phyloP scores from a whole-genome alignment of 1,140 invertebrate species.

The Samia ricini region DNA sequence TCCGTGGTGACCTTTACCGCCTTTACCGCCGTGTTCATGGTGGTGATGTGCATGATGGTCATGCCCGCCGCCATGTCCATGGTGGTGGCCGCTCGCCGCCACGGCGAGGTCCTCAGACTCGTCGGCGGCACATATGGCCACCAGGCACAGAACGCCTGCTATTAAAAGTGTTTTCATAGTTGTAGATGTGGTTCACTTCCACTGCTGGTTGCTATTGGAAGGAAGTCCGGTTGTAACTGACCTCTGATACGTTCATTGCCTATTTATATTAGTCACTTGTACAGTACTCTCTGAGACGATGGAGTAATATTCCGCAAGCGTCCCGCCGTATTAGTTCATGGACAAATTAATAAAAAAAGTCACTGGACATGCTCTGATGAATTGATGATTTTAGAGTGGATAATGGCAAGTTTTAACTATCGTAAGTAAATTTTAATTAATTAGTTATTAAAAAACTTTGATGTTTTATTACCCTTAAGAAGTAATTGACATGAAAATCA shows the following conservation, averaged over 20 bases:
- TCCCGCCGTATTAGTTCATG: conserved; percentile 41
- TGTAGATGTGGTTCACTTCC: conserved; percentile 21
- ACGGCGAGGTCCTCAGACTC: conserved; percentile 69
- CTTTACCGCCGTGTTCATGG: conserved; percentile 75
- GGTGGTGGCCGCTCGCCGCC: conserved; percentile 65
- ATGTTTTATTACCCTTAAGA: not conserved
- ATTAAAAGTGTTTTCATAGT: conserved; percentile 51
- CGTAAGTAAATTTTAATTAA: not conserved
- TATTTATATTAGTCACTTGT: conserved; percentile 60
- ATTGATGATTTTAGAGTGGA: not conserved
- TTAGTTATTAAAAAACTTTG: not conserved
- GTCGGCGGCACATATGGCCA: conserved; percentile 41
- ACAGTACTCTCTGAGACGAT: conserved; percentile 36
- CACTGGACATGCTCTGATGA: conserved; percentile 1
- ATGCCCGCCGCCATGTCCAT: conserved; percentile 75
- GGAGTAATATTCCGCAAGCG: conserved; percentile 67
- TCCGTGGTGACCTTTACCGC: conserved; percentile 76
- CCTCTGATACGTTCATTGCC: conserved; percentile 48
- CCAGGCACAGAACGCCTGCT: conserved; percentile 51
- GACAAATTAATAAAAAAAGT: conserved; percentile 32
- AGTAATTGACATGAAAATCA: no score
- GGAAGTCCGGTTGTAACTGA: conserved; percentile 71
- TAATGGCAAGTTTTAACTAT: not conserved
- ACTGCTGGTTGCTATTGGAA: conserved; percentile 35
- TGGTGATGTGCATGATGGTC: conserved; percentile 78